Evolutionary conservation across 1,140 invertebrate species (phyloP).

Genomic region (Drosophila virilis): DNA sequence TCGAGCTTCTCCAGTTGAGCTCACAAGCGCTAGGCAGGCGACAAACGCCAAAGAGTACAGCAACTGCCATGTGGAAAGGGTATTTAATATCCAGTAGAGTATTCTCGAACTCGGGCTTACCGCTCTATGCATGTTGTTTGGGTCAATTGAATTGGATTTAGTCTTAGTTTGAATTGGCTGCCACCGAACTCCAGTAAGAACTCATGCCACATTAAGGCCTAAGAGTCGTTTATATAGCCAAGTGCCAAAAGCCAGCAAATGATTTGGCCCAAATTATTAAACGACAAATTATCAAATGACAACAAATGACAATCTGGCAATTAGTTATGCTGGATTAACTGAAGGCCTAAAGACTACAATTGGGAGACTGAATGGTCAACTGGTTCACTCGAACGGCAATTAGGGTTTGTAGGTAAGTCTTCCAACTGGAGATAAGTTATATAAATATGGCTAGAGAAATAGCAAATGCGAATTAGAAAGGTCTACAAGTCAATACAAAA

Average conservation of each 20-base stretch:
- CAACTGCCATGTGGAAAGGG: slow-evolving; percentile 29
- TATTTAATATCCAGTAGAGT: background rate
- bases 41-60: slow-evolving; percentile 58
- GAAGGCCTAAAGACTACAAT: slow-evolving; percentile 34
- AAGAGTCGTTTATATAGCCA: slow-evolving; percentile 61
- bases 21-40: slow-evolving; percentile 30
- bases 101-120: slow-evolving; percentile 11
- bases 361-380: background rate
- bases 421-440: too few relatives aligned
- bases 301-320: slow-evolving; percentile 38
- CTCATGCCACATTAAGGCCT: slow-evolving; percentile 56
- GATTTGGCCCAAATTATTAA: slow-evolving; percentile 40
- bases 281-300: slow-evolving; percentile 27
- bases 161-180: slow-evolving; percentile 78
- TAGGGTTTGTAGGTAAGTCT: background rate
- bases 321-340: slow-evolving; percentile 36
- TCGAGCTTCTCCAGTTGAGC: background rate
- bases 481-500: too few relatives aligned
- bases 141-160: slow-evolving; percentile 58
- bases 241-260: slow-evolving; percentile 50
- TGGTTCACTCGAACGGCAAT: background rate
- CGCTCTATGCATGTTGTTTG: slow-evolving; percentile 55
- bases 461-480: too few relatives aligned
- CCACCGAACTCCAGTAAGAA: slow-evolving; percentile 77
- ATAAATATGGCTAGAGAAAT: too few relatives aligned